Conservation (phyloP, 2,888 invertebrate species). For the Siphonodentalium dalli region DNA sequence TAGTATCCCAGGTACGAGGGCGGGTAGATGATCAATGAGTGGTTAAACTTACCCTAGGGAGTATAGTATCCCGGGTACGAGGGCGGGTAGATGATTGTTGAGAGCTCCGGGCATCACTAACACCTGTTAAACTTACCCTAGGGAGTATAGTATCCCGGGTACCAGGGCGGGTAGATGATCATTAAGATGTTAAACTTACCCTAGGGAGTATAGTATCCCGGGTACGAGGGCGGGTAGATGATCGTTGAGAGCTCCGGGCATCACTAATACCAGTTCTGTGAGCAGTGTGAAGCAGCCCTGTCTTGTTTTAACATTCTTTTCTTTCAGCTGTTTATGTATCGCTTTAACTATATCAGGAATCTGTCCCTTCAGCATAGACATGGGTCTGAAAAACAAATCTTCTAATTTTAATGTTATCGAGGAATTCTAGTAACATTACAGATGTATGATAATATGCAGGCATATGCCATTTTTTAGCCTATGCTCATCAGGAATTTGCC, state of each 20-base stretch:
- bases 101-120: no score
- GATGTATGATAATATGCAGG: no score
- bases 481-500: no score
- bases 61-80: no score
- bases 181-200: slow-evolving; percentile 34
- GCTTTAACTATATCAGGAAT: slow-evolving; percentile 84
- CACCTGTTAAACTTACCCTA: no score
- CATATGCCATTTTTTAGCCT: no score
- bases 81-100: no score
- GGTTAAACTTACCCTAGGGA: no score
- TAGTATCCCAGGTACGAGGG: no score
- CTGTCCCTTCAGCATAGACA: slow-evolving; percentile 67
- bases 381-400: slow-evolving; percentile 56
- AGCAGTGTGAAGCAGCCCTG: slow-evolving; percentile 91
- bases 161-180: not conserved
- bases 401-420: no score
- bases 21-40: no score
- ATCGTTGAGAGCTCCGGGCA: slow-evolving; percentile 86
- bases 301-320: slow-evolving; percentile 69
- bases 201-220: slow-evolving; percentile 85
- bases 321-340: slow-evolving; percentile 83
- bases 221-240: slow-evolving; percentile 86
- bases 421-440: no score
- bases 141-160: not conserved
- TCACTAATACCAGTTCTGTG: slow-evolving; percentile 85